phyloP scores from a whole-genome alignment of 2,888 invertebrate genomes.

The Hetaerina titia region DNA sequence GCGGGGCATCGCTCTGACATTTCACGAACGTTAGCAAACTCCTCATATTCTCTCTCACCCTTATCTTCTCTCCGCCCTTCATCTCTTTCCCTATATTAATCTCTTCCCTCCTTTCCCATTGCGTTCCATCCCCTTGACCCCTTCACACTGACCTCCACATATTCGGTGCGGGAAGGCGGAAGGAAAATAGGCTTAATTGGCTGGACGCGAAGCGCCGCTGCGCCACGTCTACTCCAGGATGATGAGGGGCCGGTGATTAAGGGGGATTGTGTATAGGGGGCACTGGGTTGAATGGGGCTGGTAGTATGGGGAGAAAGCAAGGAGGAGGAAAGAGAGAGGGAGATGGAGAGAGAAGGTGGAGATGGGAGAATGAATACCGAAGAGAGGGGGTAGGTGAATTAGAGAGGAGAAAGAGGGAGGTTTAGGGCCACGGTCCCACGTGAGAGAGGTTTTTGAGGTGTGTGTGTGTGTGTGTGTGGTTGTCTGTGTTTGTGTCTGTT shows the following conservation, averaged over 20 bases:
- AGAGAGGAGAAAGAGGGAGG: not conserved
- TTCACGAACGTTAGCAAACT: no score
- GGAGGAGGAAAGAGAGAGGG: not conserved
- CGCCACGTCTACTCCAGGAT: not conserved
- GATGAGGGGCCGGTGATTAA: conserved; percentile 1
- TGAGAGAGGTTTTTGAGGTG: no score
- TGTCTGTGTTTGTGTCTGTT: no score
- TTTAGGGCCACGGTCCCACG: not conserved
- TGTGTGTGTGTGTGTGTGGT: no score
- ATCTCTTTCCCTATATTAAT: no score
- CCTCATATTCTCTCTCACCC: no score
- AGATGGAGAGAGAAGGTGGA: not conserved
- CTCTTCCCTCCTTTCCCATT: not conserved
- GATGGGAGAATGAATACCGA: not conserved
- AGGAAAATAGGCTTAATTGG: conserved; percentile 18
- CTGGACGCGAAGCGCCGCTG: not conserved
- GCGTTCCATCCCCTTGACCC: not conserved
- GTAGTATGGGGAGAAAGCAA: not conserved
- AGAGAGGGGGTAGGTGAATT: not conserved
- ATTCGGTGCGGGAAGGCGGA: not conserved
- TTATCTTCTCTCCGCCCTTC: no score
- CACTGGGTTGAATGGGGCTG: not conserved
- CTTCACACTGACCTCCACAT: not conserved
- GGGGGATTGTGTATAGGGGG: not conserved
- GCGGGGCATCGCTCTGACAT: no score